Evolutionary conservation across 2,113 vertebrate genomes (phyloP).

Genomic region (Anthoscopus minutus): DNA sequence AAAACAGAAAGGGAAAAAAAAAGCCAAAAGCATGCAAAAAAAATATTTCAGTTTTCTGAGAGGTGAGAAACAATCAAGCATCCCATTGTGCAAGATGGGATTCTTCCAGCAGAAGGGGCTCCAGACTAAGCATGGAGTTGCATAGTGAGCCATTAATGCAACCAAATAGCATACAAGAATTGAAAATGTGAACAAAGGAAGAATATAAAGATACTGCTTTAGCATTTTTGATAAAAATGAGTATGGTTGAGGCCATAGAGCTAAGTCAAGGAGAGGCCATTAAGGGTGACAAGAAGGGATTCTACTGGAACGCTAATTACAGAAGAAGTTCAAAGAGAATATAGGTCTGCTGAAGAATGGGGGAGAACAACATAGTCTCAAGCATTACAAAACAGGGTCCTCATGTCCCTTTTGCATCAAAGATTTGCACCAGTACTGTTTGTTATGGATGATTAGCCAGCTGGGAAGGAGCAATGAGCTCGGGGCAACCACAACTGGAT

Average conservation of each 20-base stretch:
- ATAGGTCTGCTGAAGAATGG: rapidly evolving
- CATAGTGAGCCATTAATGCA: background rate
- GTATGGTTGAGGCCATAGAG: background rate
- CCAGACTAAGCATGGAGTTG: background rate
- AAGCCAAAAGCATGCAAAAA: background rate
- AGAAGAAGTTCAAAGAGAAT: background rate
- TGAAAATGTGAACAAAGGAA: background rate
- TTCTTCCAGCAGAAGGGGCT: background rate
- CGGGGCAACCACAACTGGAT: background rate
- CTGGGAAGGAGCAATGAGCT: background rate
- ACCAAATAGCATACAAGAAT: background rate
- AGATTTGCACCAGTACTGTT: background rate
- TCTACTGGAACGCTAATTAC: background rate
- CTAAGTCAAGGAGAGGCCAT: background rate
- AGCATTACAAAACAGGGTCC: background rate
- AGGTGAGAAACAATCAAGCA: background rate
- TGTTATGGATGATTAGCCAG: background rate
- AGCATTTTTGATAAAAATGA: background rate
- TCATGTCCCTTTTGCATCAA: background rate
- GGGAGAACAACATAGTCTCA: background rate
- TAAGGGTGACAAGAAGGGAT: background rate
- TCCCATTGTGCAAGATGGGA: background rate
- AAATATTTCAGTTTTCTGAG: background rate
- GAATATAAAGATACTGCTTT: background rate
- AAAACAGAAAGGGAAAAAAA: background rate